Conservation (phyloP, 2,888 invertebrate species). For the Thymelicus acteon region DNA sequence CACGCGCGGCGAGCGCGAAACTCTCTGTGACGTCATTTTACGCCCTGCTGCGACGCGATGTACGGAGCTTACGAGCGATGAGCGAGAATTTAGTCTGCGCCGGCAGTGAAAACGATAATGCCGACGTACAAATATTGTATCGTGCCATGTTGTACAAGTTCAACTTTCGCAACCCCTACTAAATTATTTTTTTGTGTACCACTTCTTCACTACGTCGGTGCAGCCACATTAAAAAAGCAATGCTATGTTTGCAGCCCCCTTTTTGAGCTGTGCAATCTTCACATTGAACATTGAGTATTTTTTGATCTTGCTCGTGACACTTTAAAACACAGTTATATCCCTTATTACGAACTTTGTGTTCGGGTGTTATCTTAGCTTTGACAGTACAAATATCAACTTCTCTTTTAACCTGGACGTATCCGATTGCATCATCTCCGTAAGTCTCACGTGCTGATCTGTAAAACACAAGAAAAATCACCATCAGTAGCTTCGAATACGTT, state of each 20-base stretch:
- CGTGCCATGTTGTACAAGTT: too few relatives aligned
- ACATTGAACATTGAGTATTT: not conserved
- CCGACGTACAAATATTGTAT: too few relatives aligned
- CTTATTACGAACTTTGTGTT: constrained; percentile 40
- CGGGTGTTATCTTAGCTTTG: constrained; percentile 45
- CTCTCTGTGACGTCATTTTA: too few relatives aligned
- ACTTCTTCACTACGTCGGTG: constrained; percentile 42
- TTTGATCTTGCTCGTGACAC: constrained; percentile 11
- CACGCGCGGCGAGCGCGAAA: too few relatives aligned
- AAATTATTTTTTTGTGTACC: constrained; percentile 35
- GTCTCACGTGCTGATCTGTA: not conserved
- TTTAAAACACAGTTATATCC: not conserved
- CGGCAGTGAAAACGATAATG: too few relatives aligned
- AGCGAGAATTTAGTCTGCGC: too few relatives aligned
- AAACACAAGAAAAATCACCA: too few relatives aligned
- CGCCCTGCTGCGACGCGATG: too few relatives aligned
- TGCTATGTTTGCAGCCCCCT: constrained; percentile 33
- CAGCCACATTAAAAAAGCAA: constrained; percentile 44
- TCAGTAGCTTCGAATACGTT: too few relatives aligned
- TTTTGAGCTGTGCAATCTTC: too few relatives aligned
- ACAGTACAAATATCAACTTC: constrained; percentile 42
- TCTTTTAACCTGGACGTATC: constrained; percentile 45
- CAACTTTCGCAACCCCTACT: too few relatives aligned
- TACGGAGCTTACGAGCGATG: too few relatives aligned
- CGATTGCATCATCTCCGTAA: constrained; percentile 42